phyloP scores from a whole-genome alignment of 1,140 invertebrate genomes.

The Diorhabda carinulata region DNA sequence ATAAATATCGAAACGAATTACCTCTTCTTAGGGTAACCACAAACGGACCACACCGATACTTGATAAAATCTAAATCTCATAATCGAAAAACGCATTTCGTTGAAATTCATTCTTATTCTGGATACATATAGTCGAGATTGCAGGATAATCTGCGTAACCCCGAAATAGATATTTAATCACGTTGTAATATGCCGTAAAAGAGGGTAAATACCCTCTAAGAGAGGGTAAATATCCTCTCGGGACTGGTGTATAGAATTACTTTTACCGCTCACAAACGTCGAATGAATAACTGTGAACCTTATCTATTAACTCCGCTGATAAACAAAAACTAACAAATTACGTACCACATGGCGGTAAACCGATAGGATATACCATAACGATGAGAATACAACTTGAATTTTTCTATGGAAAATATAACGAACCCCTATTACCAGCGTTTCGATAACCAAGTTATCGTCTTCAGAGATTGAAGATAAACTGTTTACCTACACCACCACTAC shows the following conservation, averaged over 20 bases:
- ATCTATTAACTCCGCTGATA: slow-evolving; percentile 20
- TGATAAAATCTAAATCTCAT: background rate
- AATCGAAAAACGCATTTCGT: background rate
- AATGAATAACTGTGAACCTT: slow-evolving; percentile 15
- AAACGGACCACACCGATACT: background rate
- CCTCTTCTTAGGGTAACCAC: background rate
- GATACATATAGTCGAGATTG: slow-evolving; percentile 15
- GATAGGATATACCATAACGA: background rate
- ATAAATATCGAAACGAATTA: too few relatives aligned
- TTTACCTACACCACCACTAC: too few relatives aligned
- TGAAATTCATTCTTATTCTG: background rate
- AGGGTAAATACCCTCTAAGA: slow-evolving; percentile 30
- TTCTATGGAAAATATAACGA: too few relatives aligned
- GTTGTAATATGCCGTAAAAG: slow-evolving; percentile 34
- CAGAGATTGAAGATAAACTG: too few relatives aligned
- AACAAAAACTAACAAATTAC: slow-evolving; percentile 20
- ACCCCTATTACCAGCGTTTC: too few relatives aligned
- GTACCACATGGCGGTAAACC: slow-evolving; percentile 7
- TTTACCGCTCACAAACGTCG: slow-evolving; percentile 26
- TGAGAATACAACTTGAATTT: background rate
- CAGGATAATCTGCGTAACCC: slow-evolving; percentile 9
- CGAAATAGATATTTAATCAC: slow-evolving; percentile 24
- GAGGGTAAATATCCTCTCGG: slow-evolving; percentile 14
- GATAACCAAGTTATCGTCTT: too few relatives aligned
- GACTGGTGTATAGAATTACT: slow-evolving; percentile 32